Conservation (phyloP, 1,140 invertebrate species). For the Diachasmimorpha longicaudata region DNA sequence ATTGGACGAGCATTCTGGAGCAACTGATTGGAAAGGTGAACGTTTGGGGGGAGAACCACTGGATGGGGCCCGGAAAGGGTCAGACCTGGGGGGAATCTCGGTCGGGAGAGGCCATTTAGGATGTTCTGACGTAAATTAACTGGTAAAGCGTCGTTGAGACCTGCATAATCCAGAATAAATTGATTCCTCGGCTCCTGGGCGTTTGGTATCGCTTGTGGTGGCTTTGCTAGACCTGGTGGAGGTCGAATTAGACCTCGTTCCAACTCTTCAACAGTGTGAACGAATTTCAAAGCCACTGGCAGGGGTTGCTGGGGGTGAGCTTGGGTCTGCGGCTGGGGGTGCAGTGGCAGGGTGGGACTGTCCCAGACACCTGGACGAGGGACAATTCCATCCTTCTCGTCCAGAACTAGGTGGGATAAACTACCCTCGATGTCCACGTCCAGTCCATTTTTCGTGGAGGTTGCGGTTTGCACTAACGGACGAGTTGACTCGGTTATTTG, state of each 20-base stretch:
- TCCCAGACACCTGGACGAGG: slow-evolving; percentile 64
- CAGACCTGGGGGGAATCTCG: slow-evolving; percentile 54
- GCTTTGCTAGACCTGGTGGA: slow-evolving; percentile 48
- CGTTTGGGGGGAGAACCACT: slow-evolving; percentile 46
- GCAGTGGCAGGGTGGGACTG: slow-evolving; percentile 48
- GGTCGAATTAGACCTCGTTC: slow-evolving; percentile 61
- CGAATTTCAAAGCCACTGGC: slow-evolving; percentile 52
- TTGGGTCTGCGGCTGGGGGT: slow-evolving; percentile 37
- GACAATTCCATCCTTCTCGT: slow-evolving; percentile 64
- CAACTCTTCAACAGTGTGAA: slow-evolving; percentile 66
- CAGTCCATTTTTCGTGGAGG: slow-evolving; percentile 47
- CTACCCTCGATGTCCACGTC: slow-evolving; percentile 57
- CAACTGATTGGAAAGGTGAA: slow-evolving; percentile 52
- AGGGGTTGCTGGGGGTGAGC: slow-evolving; percentile 39
- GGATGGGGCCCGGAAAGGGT: slow-evolving; percentile 41
- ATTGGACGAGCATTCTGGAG: slow-evolving; percentile 53
- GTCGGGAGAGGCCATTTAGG: slow-evolving; percentile 46
- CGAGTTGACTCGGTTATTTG: slow-evolving; percentile 66
- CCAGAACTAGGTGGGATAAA: slow-evolving; percentile 66
- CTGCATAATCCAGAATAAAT: slow-evolving; percentile 44
- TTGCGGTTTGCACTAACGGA: slow-evolving; percentile 45
- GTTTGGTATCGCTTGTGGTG: slow-evolving; percentile 46
- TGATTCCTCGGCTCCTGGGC: slow-evolving; percentile 43
- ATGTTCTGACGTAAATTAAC: slow-evolving; percentile 24
- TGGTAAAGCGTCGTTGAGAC: slow-evolving; percentile 41